Conservation (phyloP, 2,888 invertebrate genomes). For the Penaeus monodon region DNA sequence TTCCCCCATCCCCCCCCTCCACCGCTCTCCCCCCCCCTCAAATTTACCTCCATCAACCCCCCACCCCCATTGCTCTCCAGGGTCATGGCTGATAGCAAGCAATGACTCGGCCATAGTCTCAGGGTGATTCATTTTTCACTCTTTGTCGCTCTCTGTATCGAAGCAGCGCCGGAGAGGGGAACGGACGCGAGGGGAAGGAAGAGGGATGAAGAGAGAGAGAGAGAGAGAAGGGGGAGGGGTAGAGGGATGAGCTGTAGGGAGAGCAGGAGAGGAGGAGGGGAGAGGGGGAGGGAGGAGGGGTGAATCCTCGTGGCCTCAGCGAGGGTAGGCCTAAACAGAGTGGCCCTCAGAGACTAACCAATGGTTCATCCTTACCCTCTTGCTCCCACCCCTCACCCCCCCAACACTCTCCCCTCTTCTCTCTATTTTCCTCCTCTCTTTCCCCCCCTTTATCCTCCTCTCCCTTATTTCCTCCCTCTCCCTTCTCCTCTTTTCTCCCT, state of each 20-base stretch:
- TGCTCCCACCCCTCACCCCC: neutral
- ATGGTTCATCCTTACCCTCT: slow-evolving; percentile 6
- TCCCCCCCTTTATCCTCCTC: neutral
- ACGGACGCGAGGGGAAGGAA: no score
- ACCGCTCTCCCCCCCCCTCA: neutral
- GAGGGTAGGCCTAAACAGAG: slow-evolving; percentile 38
- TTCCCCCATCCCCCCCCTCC: no score
- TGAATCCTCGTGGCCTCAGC: neutral
- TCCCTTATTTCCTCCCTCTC: neutral
- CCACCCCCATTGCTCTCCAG: neutral
- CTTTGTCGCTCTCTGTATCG: no score
- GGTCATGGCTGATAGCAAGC: no score
- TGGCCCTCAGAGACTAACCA: slow-evolving; percentile 39
- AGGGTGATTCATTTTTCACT: no score
- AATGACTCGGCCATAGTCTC: no score
- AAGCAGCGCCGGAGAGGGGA: no score
- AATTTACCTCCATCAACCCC: neutral
- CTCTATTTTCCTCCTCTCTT: neutral
- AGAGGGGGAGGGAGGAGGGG: neutral
- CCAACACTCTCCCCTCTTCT: neutral
- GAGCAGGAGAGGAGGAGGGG: no score
- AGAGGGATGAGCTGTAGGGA: no score
- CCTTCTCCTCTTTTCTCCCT: neutral
- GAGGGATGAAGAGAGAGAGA: no score
- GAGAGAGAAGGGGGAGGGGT: no score